phyloP scores from a whole-genome alignment of 2,113 vertebrate species.

The Archilochus colubris region DNA sequence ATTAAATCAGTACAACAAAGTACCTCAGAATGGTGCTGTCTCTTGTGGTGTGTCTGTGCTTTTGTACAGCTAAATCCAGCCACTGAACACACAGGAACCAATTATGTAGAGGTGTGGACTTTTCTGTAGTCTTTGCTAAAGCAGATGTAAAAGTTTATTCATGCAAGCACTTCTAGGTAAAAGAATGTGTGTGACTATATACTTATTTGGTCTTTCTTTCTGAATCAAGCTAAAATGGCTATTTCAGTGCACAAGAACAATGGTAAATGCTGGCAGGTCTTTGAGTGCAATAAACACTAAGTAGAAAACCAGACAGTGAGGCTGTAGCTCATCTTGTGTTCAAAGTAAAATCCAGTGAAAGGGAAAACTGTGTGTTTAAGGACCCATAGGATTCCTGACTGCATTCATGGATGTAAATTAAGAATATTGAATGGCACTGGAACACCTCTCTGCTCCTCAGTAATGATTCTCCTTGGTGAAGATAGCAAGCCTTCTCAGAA shows the following conservation, averaged over 20 bases:
- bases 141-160: neutral
- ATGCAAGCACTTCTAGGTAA: neutral
- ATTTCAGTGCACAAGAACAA: neutral
- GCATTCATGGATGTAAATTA: neutral
- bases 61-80: neutral
- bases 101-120: neutral
- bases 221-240: neutral
- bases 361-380: neutral
- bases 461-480: neutral
- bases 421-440: neutral
- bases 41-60: neutral
- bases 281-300: neutral
- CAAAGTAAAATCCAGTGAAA: neutral
- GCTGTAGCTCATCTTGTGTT: neutral
- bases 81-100: neutral
- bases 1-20: neutral
- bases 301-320: neutral
- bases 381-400: neutral
- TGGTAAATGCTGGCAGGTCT: slow-evolving; percentile 2
- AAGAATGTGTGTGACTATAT: neutral
- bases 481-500: neutral
- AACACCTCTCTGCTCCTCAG: neutral
- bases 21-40: neutral
- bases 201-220: neutral
- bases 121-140: neutral